phyloP scores from a whole-genome alignment of 2,113 vertebrate species.

The Naja naja region DNA sequence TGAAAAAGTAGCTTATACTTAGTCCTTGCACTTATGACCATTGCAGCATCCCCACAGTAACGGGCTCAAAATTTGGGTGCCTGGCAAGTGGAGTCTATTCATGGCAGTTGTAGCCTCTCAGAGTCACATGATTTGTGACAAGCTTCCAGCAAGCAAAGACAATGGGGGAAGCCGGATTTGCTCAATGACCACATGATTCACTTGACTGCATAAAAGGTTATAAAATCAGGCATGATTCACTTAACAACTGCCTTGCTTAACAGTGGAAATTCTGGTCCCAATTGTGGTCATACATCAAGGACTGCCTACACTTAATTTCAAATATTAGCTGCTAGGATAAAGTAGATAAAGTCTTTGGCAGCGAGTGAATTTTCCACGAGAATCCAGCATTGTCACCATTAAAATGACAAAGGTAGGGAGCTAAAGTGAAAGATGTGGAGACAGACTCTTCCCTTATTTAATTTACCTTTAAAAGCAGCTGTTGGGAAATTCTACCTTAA shows the following conservation, averaged over 20 bases:
- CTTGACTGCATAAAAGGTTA: background rate
- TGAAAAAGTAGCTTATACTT: background rate
- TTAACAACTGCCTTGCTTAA: background rate
- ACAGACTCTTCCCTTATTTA: background rate
- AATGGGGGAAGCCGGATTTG: background rate
- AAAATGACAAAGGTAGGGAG: background rate
- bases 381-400: background rate
- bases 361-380: background rate
- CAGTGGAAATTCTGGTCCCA: background rate
- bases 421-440: background rate
- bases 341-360: background rate
- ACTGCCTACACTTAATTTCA: background rate
- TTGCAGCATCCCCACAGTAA: background rate
- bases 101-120: background rate
- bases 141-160: background rate
- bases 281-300: background rate
- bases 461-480: background rate
- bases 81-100: background rate
- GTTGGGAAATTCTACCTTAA: background rate
- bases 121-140: background rate
- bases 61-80: background rate
- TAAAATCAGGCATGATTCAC: background rate
- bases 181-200: background rate
- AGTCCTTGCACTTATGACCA: background rate
- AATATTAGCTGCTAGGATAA: background rate